phyloP scores from a whole-genome alignment of 2,888 invertebrate species.

The Linyphia triangularis region DNA sequence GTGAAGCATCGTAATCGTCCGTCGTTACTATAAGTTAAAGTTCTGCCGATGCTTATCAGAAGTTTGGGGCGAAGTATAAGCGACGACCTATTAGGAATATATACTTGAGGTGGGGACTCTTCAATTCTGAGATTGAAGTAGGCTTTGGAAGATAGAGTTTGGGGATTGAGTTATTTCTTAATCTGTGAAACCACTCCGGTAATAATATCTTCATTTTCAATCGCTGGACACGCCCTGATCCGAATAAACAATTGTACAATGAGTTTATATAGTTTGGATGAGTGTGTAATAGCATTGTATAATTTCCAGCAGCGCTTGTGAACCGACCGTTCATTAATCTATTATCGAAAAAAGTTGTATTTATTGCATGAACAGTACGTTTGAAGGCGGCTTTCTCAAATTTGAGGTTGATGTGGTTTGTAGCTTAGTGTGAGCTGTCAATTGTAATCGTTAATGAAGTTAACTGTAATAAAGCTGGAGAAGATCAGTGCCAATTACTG shows the following conservation, averaged over 20 bases:
- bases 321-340: conserved; percentile 9
- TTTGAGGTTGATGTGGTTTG: too few relatives aligned
- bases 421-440: background rate
- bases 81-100: conserved; percentile 18
- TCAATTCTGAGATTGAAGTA: conserved; percentile 2
- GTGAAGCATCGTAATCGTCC: conserved; percentile 64
- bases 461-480: too few relatives aligned
- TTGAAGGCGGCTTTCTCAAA: background rate
- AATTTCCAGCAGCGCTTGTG: conserved; percentile 29
- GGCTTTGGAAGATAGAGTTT: conserved; percentile 32
- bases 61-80: conserved; percentile 44
- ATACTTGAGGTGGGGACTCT: conserved; percentile 10
- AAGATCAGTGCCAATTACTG: too few relatives aligned
- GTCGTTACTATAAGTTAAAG: conserved; percentile 73
- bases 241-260: conserved; percentile 37
- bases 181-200: conserved; percentile 22
- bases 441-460: background rate
- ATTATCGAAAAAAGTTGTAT: conserved; percentile 21
- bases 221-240: conserved; percentile 48
- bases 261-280: conserved; percentile 10
- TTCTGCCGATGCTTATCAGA: conserved; percentile 66
- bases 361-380: conserved; percentile 16
- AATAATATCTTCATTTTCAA: conserved; percentile 71
- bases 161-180: conserved; percentile 71
- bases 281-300: background rate